Evolutionary conservation across 2,888 invertebrate genomes (phyloP).

Genomic region (Therioaphis trifolii): DNA sequence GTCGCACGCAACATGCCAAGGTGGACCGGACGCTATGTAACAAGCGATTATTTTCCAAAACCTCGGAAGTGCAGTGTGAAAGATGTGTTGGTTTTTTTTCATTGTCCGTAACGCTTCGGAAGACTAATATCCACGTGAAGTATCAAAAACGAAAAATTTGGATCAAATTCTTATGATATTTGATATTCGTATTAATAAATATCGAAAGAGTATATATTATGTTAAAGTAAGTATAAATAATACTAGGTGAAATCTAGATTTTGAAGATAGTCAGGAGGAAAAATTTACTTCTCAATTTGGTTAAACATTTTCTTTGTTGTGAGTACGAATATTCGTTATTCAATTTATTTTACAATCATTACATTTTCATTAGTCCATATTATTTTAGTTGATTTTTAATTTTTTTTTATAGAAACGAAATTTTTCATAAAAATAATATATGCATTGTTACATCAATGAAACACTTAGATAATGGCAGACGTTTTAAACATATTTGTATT

Average conservation of each 20-base stretch:
- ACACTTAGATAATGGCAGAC: not conserved
- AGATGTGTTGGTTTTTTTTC: not conserved
- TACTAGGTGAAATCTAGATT: too few species aligned
- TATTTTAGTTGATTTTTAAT: not conserved
- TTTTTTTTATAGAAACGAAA: not conserved
- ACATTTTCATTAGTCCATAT: too few species aligned
- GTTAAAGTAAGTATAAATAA: too few species aligned
- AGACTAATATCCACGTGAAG: not conserved
- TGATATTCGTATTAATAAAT: not conserved
- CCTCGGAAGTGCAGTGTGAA: constrained; percentile 20
- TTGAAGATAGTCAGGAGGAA: too few species aligned
- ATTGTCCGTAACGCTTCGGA: not conserved
- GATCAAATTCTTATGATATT: not conserved
- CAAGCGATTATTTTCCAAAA: constrained; percentile 19
- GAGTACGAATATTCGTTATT: too few species aligned
- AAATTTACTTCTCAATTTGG: too few species aligned
- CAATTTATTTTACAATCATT: too few species aligned
- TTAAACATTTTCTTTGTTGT: too few species aligned
- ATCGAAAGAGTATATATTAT: not conserved
- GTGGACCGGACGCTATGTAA: constrained; percentile 25
- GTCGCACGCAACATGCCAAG: constrained; percentile 20
- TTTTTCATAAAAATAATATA: not conserved
- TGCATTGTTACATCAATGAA: not conserved
- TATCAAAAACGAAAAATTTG: not conserved
- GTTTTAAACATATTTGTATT: not conserved